Evolutionary conservation across 2,888 invertebrate genomes (phyloP), one percentile per base, ranked within the genome.

Genomic region (Agrochola litura): DNA sequence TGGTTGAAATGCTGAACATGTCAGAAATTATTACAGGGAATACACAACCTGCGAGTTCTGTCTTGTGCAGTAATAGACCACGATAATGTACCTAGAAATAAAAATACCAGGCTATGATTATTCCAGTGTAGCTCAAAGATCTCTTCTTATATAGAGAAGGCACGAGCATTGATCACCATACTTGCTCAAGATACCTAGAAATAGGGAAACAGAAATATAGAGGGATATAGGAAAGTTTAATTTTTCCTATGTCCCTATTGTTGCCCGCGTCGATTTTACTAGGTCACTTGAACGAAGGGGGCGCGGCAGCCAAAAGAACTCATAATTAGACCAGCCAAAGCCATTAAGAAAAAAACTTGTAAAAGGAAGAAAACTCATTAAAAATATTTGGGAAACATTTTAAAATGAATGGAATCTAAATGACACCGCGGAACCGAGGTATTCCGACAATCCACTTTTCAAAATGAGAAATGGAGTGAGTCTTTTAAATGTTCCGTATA

Each of bases 351-450:
- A 73, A 52, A 74, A 84, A 81, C 65, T 69, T 65, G 56, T 41
- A 16, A 78, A 64, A 68, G 30, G 30, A 70, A 74, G 68, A 72
- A 76, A 82, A 82, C 63, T 81, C 85, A 64, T 81, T 85, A 81
- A 81, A 84, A 81, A 81, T 85, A 81, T 81, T 82, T 64, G 70
- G 61, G 71, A 76, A 69, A 65, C 70, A 73, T 83, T 82, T 83
- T 78, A 82, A 83, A 84, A 79, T 79, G 63, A 79, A 79, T 56
- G 83, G 73, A 70, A 83, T 86, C 71, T 81, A 85, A 82, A 75
- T 86, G 86, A 79, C 83, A 78, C 22, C 56, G 65, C 30, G 30
- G 12, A 54, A 52, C 70, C 19, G 71, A 76, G 66, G 69, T 49
- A 79, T 85, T 84, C 70, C 2, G 54, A 25, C 72, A 60, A 78